These are phyloP conservation scores for Melospiza georgiana DNA, from an alignment of 2,113 vertebrate species.

Conservation along the genomic window DNA sequence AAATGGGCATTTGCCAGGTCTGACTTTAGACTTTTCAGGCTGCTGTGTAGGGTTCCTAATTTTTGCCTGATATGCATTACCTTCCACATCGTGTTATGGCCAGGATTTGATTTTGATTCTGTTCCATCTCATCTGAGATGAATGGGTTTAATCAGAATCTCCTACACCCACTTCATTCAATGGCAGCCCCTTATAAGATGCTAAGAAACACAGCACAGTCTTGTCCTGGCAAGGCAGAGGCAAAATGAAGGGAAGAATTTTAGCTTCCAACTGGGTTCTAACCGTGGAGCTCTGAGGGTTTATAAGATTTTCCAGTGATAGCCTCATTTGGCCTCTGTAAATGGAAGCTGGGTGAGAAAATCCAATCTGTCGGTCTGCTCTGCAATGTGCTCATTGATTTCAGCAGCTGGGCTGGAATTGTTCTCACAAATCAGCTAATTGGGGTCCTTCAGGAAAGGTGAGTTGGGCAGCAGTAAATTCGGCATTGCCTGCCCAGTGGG, in stretches of 20 bases:
- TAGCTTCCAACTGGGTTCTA: background rate
- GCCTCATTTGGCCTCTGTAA: background rate
- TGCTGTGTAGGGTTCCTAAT: background rate
- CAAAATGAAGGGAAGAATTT: background rate
- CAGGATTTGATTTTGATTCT: background rate
- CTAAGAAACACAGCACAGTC: background rate
- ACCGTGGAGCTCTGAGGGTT: background rate
- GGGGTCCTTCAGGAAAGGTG: conserved; percentile 27
- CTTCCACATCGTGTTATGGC: background rate
- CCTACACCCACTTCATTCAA: background rate
- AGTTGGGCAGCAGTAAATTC: background rate
- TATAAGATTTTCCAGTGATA: conserved; percentile 5
- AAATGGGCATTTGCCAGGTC: background rate
- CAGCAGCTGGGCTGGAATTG: background rate
- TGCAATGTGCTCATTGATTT: conserved; percentile 27
- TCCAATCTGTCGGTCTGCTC: background rate
- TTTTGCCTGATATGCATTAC: background rate
- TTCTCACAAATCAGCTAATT: conserved; percentile 18
- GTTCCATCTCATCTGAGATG: background rate
- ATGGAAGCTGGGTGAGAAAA: background rate
- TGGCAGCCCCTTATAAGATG: background rate
- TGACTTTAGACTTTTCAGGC: background rate
- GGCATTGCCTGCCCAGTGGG: background rate
- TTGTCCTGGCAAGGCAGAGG: background rate
- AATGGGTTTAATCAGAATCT: conserved; percentile 33